Conservation (phyloP, 2,797 vertebrate genomes). For the Gambelia wislizenii region DNA sequence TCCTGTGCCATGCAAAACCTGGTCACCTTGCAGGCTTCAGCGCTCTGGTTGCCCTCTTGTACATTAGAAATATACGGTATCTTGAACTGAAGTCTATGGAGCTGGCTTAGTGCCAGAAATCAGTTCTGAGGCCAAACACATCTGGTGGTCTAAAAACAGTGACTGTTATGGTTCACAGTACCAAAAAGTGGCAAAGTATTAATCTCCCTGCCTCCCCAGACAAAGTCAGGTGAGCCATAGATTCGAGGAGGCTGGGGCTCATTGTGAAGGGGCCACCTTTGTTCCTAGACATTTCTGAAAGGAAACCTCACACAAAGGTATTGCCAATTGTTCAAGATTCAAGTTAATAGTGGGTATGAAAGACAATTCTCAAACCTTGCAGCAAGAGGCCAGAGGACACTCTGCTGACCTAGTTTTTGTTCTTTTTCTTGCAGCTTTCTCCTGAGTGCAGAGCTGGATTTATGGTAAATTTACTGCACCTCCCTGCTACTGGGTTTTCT, state of each 20-base stretch:
- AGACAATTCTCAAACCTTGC: neutral
- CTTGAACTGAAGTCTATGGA: too few species aligned
- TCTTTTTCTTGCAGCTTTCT: neutral
- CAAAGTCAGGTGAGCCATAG: neutral
- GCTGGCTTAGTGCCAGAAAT: neutral
- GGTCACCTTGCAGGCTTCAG: too few species aligned
- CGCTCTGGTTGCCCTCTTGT: too few species aligned
- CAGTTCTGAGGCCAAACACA: neutral
- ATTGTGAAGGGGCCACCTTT: neutral
- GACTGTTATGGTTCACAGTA: neutral
- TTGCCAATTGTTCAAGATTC: neutral
- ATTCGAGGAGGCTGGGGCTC: too few species aligned
- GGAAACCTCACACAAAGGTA: neutral
- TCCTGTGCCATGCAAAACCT: too few species aligned
- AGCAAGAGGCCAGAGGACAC: neutral
- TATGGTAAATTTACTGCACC: neutral
- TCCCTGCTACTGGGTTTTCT: neutral
- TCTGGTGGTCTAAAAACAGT: too few species aligned
- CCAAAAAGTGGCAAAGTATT: neutral
- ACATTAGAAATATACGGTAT: too few species aligned
- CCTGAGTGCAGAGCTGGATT: neutral
- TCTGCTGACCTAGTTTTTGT: neutral
- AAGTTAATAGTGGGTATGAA: neutral
- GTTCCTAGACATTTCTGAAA: neutral
- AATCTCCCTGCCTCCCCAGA: neutral